Base-by-base conservation (phyloP, 2,888 invertebrate species). In the Orthosia gracilis region DNA sequence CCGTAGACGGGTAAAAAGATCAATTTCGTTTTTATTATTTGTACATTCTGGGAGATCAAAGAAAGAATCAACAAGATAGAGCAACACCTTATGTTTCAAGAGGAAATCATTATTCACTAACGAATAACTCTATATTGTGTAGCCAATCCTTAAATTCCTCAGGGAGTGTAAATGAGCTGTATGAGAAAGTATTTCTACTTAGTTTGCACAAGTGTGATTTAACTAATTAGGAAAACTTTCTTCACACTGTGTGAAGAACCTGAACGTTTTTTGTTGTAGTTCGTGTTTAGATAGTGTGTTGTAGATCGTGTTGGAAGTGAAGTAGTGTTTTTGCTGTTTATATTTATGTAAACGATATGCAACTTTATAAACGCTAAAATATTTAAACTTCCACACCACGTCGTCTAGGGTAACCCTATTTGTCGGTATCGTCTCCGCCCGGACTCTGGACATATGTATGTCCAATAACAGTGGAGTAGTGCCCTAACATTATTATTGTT, bases 401-500 rank as follows among this genome's bases (percentile, higher is more conserved):
- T 11, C 17, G 40, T 57, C 40, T n/a, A 13, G 18, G 15, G 62
- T 45, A 52, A 54, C 59, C 57, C 55, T 75, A 55, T 59, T 68
- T 50, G 49, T 73, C 58, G 73, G 21, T 57, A 65, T 52, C 17
- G 47, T 13, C 54, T 54, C 47, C 4, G 49, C 54, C 50, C 49
- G 67, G 71, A 73, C 76, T 59, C 52, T 26, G 69, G 75, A 71
- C 79, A 73, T 73, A 73, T 85, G 80, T 73, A 73, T 85, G 80
- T 82, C 76, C 78, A 82, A 75, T 78, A 79, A 71, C 73, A 62
- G 70, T 67, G 61, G 61, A 64, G 68, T 59, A 21, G 62, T 73
- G 80, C 82, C 81, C 78, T 78, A 69, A 57, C 71, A 65, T 79
- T 73, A 80, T 88, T 89, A 86, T 87, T 87, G 86, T 89, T 88